A percentile compares a stretch with the other conserved stretches of the same genome.
Conservation (phyloP, 2,888 invertebrate species). For the Conistra vaccinii region DNA sequence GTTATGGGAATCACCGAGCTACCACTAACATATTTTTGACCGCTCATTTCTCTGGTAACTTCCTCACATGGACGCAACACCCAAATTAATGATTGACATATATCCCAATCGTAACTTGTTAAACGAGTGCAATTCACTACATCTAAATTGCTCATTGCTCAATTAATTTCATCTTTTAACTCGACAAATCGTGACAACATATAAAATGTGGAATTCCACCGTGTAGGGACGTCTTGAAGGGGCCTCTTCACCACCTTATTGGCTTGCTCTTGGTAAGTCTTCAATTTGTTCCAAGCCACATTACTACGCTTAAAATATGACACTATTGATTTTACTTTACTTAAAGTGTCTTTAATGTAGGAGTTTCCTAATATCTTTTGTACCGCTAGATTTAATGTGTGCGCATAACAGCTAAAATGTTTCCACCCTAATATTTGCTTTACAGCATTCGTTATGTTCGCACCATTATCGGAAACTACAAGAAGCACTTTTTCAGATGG, state of each 20-base stretch:
- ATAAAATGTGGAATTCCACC: conserved; percentile 61
- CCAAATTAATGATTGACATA: not conserved
- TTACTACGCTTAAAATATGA: no score
- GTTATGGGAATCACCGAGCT: conserved; percentile 32
- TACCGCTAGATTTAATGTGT: no score
- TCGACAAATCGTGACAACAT: conserved; percentile 58
- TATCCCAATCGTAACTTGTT: not conserved
- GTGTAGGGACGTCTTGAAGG: conserved; percentile 55
- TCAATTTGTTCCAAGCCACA: no score
- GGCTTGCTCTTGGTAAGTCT: no score
- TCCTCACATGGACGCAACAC: conserved; percentile 6
- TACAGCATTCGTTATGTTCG: no score
- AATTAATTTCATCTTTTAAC: conserved; percentile 43
- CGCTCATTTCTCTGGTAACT: conserved; percentile 4
- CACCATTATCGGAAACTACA: no score
- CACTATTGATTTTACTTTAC: no score
- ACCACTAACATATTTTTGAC: conserved; percentile 29
- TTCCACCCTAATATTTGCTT: no score
- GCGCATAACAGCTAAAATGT: no score
- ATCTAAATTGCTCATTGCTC: conserved; percentile 25
- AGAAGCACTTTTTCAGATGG: no score
- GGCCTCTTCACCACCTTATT: conserved; percentile 20
- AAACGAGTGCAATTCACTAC: not conserved
- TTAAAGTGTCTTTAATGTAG: no score
- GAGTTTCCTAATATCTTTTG: no score